phyloP scores from a whole-genome alignment of 37 sponge, comb jelly and placozoan genomes.

The Lycopodina hypogea region DNA sequence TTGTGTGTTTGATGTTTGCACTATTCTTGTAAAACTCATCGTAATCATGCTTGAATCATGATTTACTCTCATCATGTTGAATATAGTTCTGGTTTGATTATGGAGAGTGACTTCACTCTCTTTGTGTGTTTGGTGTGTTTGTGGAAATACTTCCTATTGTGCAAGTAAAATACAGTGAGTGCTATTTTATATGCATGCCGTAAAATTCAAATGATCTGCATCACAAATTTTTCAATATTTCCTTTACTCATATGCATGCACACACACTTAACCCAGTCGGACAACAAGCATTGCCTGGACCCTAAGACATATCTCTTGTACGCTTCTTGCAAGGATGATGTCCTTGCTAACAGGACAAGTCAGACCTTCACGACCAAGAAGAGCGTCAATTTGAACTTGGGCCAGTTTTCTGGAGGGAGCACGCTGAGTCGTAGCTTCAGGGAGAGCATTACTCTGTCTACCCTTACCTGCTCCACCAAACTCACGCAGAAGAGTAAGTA shows the following conservation, averaged over 20 bases:
- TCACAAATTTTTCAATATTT: too few relatives aligned
- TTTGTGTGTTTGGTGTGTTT: too few relatives aligned
- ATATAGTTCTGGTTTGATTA: too few relatives aligned
- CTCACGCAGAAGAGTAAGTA: slow-evolving; percentile 68
- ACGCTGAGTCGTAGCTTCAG: slow-evolving; percentile 32
- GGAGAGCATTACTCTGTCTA: slow-evolving; percentile 54
- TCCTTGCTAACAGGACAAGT: slow-evolving; percentile 1
- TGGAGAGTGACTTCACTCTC: too few relatives aligned
- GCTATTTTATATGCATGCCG: too few relatives aligned
- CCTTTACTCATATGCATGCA: too few relatives aligned
- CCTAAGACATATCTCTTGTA: slow-evolving; percentile 27
- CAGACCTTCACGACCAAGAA: not conserved
- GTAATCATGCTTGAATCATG: too few relatives aligned
- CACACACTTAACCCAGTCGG: too few relatives aligned
- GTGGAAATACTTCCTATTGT: too few relatives aligned
- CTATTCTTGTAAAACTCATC: not conserved
- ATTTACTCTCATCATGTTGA: too few relatives aligned
- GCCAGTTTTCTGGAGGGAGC: not conserved
- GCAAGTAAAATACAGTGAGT: too few relatives aligned
- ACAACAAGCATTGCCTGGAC: slow-evolving; percentile 42
- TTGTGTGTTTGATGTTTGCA: not conserved
- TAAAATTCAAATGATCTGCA: too few relatives aligned
- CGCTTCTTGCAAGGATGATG: slow-evolving; percentile 29
- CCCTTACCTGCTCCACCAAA: slow-evolving; percentile 73
- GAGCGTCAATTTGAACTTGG: not conserved